These are phyloP conservation scores for Papilio polyxenes DNA, from an alignment of 1,140 invertebrate species.

Conservation along the genomic window DNA sequence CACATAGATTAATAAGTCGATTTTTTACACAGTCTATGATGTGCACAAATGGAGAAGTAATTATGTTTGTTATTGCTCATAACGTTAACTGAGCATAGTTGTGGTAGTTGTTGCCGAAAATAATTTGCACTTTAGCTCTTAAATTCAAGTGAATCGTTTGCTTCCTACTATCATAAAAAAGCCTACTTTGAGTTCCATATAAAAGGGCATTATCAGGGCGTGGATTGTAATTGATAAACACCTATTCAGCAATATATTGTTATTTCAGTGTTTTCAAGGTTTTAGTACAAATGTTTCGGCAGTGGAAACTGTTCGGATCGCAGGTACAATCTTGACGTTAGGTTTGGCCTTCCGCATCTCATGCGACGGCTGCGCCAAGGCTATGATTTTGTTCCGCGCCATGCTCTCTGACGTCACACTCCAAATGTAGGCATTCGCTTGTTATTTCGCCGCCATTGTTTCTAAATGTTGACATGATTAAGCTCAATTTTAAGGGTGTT, in stretches of 20 bases:
- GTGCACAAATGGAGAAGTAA: too few species aligned
- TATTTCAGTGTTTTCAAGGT: too few species aligned
- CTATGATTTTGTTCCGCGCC: constrained; percentile 70
- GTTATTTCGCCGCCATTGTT: constrained; percentile 47
- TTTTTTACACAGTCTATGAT: too few species aligned
- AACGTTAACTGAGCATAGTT: background rate
- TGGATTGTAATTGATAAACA: background rate
- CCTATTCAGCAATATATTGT: background rate
- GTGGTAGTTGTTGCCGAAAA: background rate
- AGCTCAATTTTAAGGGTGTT: constrained; percentile 24
- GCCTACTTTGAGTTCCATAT: background rate
- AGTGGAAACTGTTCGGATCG: background rate
- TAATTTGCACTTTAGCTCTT: background rate
- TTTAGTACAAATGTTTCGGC: background rate
- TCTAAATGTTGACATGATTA: constrained; percentile 12
- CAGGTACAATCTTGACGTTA: constrained; percentile 37
- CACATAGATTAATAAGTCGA: background rate
- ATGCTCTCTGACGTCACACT: constrained; percentile 63
- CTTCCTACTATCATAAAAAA: background rate
- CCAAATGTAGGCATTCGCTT: constrained; percentile 57
- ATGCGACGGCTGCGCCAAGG: constrained; percentile 65
- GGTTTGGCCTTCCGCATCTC: constrained; percentile 46
- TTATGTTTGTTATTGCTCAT: too few species aligned
- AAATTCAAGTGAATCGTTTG: background rate
- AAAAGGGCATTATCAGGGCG: background rate